These are phyloP conservation scores for Onychomys torridus DNA, from an alignment of 2,797 vertebrate genomes.

Conservation along the genomic window DNA sequence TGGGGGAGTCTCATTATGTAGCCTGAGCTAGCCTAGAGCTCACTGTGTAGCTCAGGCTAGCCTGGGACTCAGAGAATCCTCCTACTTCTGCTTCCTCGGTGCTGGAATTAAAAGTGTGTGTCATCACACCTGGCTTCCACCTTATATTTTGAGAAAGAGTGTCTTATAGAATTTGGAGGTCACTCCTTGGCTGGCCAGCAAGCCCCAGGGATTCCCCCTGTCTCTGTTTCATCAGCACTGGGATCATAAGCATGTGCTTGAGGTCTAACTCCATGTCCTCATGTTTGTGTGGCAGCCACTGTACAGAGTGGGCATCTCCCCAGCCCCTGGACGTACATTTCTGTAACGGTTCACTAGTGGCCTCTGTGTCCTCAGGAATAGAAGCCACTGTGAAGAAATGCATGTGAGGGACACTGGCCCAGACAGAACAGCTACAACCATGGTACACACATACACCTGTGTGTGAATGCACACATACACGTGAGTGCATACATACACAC, in stretches of 20 bases:
- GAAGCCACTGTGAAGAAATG: neutral
- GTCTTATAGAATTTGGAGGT: neutral
- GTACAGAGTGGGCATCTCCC: neutral
- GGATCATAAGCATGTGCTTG: neutral
- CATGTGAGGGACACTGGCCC: neutral
- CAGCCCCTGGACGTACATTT: neutral
- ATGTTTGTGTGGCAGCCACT: neutral
- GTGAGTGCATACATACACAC: neutral
- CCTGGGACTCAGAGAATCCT: neutral
- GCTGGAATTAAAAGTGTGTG: neutral
- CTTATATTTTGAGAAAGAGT: neutral
- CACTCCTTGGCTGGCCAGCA: neutral
- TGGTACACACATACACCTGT: neutral
- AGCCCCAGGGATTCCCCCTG: neutral
- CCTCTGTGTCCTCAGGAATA: neutral
- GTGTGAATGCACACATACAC: neutral
- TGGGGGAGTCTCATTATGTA: neutral
- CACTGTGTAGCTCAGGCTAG: neutral
- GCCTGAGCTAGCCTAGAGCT: neutral
- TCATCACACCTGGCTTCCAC: neutral
- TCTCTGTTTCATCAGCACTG: neutral
- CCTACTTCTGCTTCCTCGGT: neutral
- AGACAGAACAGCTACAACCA: neutral
- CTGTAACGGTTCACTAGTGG: neutral
- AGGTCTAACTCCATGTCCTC: neutral